A percentile compares a stretch with the other conserved stretches of the same genome.
Conservation (phyloP, 1,140 invertebrate genomes). For the Coelopa frigida region DNA sequence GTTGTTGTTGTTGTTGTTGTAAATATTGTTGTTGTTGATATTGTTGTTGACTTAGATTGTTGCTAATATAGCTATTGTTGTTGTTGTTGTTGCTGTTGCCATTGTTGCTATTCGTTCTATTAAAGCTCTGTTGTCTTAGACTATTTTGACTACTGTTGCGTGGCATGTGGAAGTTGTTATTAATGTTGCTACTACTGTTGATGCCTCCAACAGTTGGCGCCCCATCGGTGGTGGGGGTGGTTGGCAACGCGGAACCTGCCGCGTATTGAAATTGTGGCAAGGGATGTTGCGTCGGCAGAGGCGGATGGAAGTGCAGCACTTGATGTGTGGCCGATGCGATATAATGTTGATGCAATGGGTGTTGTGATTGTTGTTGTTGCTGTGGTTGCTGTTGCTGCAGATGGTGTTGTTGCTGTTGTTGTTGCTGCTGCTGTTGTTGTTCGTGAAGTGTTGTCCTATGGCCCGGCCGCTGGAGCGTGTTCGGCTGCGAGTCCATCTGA, state of each 20-base stretch:
- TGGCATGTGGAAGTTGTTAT: not conserved
- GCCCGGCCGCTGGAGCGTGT: slow-evolving; percentile 30
- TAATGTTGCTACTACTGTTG: slow-evolving; percentile 8
- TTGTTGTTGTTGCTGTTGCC: slow-evolving; percentile 14
- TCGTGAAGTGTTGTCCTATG: slow-evolving; percentile 11
- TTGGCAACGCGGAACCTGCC: not conserved
- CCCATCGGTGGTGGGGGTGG: too few relatives aligned
- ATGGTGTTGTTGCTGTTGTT: slow-evolving; percentile 8
- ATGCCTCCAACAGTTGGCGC: not conserved
- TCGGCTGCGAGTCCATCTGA: slow-evolving; percentile 38
- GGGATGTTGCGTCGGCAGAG: slow-evolving; percentile 10
- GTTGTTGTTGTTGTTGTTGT: slow-evolving; percentile 12
- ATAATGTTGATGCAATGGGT: slow-evolving; percentile 9
- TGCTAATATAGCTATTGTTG: too few relatives aligned
- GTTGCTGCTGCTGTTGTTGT: slow-evolving; percentile 10
- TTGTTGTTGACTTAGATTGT: slow-evolving; percentile 8
- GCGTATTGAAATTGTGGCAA: slow-evolving; percentile 8
- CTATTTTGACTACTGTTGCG: slow-evolving; percentile 8
- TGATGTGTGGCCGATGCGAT: slow-evolving; percentile 11
- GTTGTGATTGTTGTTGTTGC: slow-evolving; percentile 8
- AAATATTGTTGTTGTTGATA: slow-evolving; percentile 15
- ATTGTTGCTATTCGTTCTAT: slow-evolving; percentile 10
- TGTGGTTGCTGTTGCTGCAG: slow-evolving; percentile 3
- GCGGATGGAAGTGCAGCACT: slow-evolving; percentile 10
- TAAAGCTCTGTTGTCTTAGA: slow-evolving; percentile 7